Evolutionary conservation across 2,797 vertebrate species (phyloP), one percentile per base, ranked within the genome.

Genomic region (Siniperca scherzeri): DNA sequence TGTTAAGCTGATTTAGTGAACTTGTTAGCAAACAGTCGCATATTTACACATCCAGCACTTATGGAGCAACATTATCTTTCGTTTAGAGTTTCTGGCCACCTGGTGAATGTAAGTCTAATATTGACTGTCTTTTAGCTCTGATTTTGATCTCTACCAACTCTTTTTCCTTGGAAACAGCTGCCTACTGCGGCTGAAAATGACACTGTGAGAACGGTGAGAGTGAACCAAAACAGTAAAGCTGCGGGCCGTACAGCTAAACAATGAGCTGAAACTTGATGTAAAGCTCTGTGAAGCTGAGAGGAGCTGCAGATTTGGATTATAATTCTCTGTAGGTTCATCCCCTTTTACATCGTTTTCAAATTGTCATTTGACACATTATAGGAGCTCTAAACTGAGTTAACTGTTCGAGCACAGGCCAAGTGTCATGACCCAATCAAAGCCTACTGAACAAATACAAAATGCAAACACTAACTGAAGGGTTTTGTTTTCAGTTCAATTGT

Each of bases 401-500:
- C 19, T 61, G 13, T 44, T 38, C 2, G 17, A 21, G 2, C 9
- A 2, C 11, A 11, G 7, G 30, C 55, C 36, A 56, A 67, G 56
- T 22, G 33, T 64, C 33, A 60, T 42, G 65, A 46, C 42, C 21
- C 14, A 80, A 57, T 72, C 27, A 74, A 59, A 88, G 30, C 14
- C 22, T 53, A 40, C 46, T 55, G 5, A 64, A 52, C 14, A 62
- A 65, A 68, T 1, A 38, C 17, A 44, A 53, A 77, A 53, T 13
- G 19, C 21, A 46, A 53, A 69, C 55, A 50, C 21, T 7, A 56
- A 21, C 3, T 13, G 38, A 38, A 65, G 38, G 0, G 21, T 55
- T 19, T 10, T 22, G 38, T 67, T 80, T 79, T 71, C 7, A 27
- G 19, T 56, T 80, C 38, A 73, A 75, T 25, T 52, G 22, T 25